Conservation (phyloP, 1,140 invertebrate species). For the Aradophagus sp. region DNA sequence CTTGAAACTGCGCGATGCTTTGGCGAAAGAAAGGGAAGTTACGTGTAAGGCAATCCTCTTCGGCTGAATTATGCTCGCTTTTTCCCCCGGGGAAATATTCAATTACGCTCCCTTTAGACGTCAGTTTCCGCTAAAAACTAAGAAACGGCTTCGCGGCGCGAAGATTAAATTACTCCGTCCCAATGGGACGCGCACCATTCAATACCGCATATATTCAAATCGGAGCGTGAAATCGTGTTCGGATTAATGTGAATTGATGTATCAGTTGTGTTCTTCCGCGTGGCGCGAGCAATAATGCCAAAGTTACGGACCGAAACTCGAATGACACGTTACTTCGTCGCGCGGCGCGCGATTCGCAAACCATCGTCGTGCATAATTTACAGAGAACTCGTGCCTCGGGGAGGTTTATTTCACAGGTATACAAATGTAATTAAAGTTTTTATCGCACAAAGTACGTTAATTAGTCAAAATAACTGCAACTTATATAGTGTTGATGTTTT, state of each 20-base stretch:
- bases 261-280: conserved; percentile 34
- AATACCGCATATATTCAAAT: conserved; percentile 58
- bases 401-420: too few species aligned
- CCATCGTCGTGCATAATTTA: too few species aligned
- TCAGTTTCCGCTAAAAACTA: conserved; percentile 62
- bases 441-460: too few species aligned
- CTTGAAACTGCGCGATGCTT: conserved; percentile 38
- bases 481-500: too few species aligned
- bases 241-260: conserved; percentile 53
- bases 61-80: conserved; percentile 54
- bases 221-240: conserved; percentile 61
- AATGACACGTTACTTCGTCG: conserved; percentile 19
- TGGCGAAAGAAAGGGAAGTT: conserved; percentile 42
- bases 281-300: conserved; percentile 31
- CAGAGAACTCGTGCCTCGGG: too few species aligned
- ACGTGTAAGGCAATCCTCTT: conserved; percentile 56
- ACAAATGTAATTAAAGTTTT: too few species aligned
- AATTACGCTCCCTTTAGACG: conserved; percentile 64
- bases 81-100: conserved; percentile 63
- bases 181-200: conserved; percentile 58
- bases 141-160: conserved; percentile 58
- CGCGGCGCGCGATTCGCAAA: too few species aligned
- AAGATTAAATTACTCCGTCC: conserved; percentile 62
- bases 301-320: conserved; percentile 18
- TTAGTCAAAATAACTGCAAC: too few species aligned